phyloP scores from a whole-genome alignment of 2,113 vertebrate species.

The Cynoglossus semilaevis region DNA sequence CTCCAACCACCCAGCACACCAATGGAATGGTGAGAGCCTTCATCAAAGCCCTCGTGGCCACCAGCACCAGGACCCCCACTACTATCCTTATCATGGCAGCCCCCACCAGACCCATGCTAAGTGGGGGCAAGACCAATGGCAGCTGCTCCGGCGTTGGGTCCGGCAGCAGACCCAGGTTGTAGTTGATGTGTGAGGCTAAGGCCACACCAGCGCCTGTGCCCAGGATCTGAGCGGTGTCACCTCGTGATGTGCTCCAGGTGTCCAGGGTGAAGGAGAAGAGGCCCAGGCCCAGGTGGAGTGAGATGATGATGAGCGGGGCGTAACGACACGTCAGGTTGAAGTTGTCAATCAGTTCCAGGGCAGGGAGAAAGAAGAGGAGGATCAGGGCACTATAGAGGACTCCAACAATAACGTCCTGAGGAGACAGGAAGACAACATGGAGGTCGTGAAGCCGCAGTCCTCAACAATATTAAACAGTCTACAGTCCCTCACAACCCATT shows the following conservation, averaged over 20 bases:
- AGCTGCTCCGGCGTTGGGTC: conserved; percentile 76
- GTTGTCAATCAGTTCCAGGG: conserved; percentile 84
- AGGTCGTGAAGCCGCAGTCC: no score
- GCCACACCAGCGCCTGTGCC: conserved; percentile 91
- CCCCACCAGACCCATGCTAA: conserved; percentile 73
- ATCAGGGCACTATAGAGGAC: conserved; percentile 88
- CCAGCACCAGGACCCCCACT: conserved; percentile 81
- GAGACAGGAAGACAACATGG: neutral
- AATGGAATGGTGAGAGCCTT: conserved; percentile 88
- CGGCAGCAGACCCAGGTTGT: conserved; percentile 76
- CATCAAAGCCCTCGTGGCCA: conserved; percentile 81
- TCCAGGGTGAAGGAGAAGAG: conserved; percentile 95
- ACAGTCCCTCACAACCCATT: no score
- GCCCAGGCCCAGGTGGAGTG: conserved; percentile 85
- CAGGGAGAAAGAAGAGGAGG: conserved; percentile 84
- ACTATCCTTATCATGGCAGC: conserved; percentile 76
- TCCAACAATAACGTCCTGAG: conserved; percentile 89
- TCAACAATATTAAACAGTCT: no score
- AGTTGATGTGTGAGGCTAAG: conserved; percentile 84
- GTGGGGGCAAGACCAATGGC: conserved; percentile 74
- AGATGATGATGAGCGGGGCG: conserved; percentile 85
- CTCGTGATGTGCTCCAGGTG: conserved; percentile 95
- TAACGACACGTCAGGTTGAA: conserved; percentile 86
- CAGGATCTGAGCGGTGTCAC: conserved; percentile 94
- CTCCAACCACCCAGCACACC: conserved; percentile 78